Evolutionary conservation across 2,888 invertebrate genomes (phyloP).

Genomic region (Amphimallon solstitiale): DNA sequence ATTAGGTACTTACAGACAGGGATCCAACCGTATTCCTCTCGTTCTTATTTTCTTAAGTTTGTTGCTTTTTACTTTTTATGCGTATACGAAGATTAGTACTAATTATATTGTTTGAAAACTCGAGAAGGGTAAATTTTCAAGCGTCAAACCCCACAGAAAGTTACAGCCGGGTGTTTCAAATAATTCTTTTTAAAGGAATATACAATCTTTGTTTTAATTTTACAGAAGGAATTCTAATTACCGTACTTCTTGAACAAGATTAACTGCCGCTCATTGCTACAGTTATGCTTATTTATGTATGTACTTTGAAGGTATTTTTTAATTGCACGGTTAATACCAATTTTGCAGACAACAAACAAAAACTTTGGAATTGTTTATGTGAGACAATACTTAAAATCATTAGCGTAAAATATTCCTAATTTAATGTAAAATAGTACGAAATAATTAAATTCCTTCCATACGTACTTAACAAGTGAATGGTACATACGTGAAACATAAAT

Average conservation of each 20-base stretch:
- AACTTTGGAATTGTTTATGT: no score
- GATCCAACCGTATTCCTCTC: background rate
- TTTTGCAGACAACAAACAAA: no score
- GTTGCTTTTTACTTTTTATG: slow-evolving; percentile 42
- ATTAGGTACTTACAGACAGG: background rate
- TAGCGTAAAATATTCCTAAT: no score
- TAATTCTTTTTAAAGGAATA: slow-evolving; percentile 41
- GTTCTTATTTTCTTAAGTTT: slow-evolving; percentile 35
- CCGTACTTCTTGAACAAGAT: slow-evolving; percentile 39
- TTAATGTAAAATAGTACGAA: no score
- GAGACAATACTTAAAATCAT: no score
- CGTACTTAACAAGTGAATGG: no score
- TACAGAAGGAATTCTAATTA: slow-evolving; percentile 42
- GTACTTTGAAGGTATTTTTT: no score
- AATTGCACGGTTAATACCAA: no score
- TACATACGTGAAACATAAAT: no score
- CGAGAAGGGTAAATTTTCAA: slow-evolving; percentile 41
- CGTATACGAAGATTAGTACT: slow-evolving; percentile 47
- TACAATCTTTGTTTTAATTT: slow-evolving; percentile 40
- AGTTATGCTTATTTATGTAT: no score
- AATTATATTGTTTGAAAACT: slow-evolving; percentile 47
- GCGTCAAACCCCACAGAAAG: slow-evolving; percentile 40
- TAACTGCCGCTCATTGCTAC: slow-evolving; percentile 21
- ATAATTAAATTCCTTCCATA: no score
- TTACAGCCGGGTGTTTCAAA: slow-evolving; percentile 40